These are phyloP conservation scores for Gadus chalcogrammus DNA, from an alignment of 2,113 vertebrate genomes.

Conservation along the genomic window DNA sequence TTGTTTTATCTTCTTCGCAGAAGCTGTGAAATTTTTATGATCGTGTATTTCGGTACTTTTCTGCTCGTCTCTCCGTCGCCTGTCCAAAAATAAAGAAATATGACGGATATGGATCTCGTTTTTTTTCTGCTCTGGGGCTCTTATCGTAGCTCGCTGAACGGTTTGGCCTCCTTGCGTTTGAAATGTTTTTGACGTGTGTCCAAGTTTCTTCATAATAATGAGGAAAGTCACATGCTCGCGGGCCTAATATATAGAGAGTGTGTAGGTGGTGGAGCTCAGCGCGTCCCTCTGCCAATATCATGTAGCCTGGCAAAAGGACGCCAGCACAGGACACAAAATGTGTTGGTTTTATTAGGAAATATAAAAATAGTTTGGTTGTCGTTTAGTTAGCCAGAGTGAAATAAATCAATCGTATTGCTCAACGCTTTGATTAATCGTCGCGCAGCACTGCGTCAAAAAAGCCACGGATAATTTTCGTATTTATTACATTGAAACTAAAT, in stretches of 20 bases:
- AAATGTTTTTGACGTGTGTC: slow-evolving; percentile 2
- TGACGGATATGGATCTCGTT: not conserved
- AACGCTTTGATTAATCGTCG: not conserved
- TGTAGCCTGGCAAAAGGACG: not conserved
- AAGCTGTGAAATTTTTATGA: slow-evolving; percentile 19
- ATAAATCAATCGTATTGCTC: not conserved
- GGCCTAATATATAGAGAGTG: not conserved
- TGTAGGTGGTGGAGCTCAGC: slow-evolving; percentile 1
- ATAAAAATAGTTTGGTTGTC: too few relatives aligned
- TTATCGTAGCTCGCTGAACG: not conserved
- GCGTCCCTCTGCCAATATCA: not conserved
- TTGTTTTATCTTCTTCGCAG: not conserved
- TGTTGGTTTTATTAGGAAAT: not conserved
- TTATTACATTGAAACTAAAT: too few relatives aligned
- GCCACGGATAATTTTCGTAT: too few relatives aligned
- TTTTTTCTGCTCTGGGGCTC: too few relatives aligned
- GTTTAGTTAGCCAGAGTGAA: not conserved
- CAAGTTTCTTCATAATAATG: slow-evolving; percentile 8
- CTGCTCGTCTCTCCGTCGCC: not conserved
- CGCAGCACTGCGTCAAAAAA: too few relatives aligned
- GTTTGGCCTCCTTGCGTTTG: not conserved
- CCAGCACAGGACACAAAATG: not conserved
- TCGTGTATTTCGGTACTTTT: slow-evolving; percentile 20
- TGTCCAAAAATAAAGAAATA: slow-evolving; percentile 2
- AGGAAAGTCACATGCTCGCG: not conserved